Evolutionary conservation across 2,113 vertebrate genomes (phyloP).

Genomic region (Syngnathus typhle): DNA sequence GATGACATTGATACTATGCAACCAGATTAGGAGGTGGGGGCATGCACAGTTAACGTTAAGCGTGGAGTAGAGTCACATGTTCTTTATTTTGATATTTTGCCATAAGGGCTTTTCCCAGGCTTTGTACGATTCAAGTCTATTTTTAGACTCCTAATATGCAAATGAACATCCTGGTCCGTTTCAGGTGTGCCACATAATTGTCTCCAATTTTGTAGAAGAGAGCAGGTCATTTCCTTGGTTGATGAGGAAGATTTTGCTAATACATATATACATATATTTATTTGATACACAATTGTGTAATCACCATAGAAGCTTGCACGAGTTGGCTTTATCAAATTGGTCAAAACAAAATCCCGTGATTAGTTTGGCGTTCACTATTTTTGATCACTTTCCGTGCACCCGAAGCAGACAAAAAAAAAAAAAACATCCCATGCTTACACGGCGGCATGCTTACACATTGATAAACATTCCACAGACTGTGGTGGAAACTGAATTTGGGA

Average conservation of each 20-base stretch:
- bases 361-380: conserved; percentile 32
- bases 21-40: conserved; percentile 2
- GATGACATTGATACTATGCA: conserved; percentile 15
- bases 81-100: conserved; percentile 15
- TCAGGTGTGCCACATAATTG: too few species aligned
- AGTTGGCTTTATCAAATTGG: not conserved
- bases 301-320: too few species aligned
- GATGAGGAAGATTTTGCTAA: not conserved
- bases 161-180: too few species aligned
- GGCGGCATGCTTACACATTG: conserved; percentile 60
- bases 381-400: conserved; percentile 56
- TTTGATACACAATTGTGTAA: not conserved
- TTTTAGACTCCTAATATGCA: too few species aligned
- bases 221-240: not conserved
- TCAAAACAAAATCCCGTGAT: not conserved
- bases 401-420: conserved; percentile 59
- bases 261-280: not conserved
- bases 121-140: too few species aligned
- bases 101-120: not conserved
- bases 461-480: conserved; percentile 70
- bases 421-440: conserved; percentile 64
- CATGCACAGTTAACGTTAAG: not conserved
- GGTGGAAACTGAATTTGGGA: conserved; percentile 52
- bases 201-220: not conserved
- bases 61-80: not conserved